Evolutionary conservation across 1,140 invertebrate species (phyloP), one percentile per base, ranked within the genome.

Genomic region (Formica selysi): DNA sequence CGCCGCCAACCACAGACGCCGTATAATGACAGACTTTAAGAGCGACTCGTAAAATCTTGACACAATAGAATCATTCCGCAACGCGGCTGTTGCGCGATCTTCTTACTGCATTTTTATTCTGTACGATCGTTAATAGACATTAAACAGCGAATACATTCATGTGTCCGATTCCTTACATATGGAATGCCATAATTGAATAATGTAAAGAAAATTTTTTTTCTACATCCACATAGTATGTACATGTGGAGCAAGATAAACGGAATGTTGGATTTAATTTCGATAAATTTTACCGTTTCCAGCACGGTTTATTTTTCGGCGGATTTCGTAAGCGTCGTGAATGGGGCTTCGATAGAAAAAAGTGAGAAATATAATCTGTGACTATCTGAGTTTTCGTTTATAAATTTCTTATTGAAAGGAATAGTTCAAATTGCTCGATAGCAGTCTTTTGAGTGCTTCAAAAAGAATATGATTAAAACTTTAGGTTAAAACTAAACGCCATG

Each of bases 11-110:
- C 88, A 86, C 91, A 90, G 89, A 91, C 89, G 65, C 80, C 71
- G 88, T 95, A 51, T 51, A 95, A 95, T 95, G 93, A 95, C 94
- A 93, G 94, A 92, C 92, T 92, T 94, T 92, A 92, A 93, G 91
- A 92, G 89, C 90, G 89, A 93, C 94, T 95, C 94, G 92, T 95
- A 94, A 95, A 95, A 95, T 93, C 89, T 89, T 91, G 91, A 85
- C 91, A 94, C 93, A 94, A 94, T 94, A 93, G 90, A 93, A 94
- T 94, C 92, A 93, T 94, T 92, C 87, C 87, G 88, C 74, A 48
- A 57, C 38, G 44, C 29, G 54, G 64, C 78, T 86, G 86, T 86
- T 64, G 65, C 41, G 57, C 44, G 36, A 29, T 41, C 8, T 26
- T 62, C 13, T 62, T 11, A 7, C 26, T 59, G 62, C 22, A n/a